Base-by-base conservation (phyloP, 2,113 vertebrate species). In the Pseudopipra pipra region DNA sequence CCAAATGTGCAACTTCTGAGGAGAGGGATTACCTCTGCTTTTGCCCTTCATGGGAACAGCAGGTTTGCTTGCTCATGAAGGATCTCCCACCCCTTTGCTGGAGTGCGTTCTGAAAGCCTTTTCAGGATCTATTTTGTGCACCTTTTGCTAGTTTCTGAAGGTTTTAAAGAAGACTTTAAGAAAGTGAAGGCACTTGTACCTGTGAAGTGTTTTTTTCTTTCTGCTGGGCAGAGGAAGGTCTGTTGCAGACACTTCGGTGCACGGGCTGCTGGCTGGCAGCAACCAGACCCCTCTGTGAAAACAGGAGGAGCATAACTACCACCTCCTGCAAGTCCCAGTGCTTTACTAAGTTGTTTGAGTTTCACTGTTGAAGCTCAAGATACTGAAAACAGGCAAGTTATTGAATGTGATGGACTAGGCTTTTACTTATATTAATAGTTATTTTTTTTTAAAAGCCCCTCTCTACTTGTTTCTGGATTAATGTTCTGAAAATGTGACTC, bases 181-280 rank as follows among this genome's bases (percentile, higher is more conserved):
- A 41, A 89, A 78, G 65, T 41, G 33, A 84, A 84, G 52, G 47
- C 39, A 19, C 27, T 71, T 16, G 33, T 25, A 74, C 27, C 46
- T 62, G n/a, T 15, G 24, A 75, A 92, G 31, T 5, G 21, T 4
- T 59, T 89, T 89, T 92, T 58, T 51, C 20, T 54, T 77, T 75
- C 59, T 90, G 21, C 8, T 55, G 51, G 20, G 10, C 46, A 43
- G 52, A 58, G 21, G 63, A 44, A 27, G 27, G 33, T 27, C 31
- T 85, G 17, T 35, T 35, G 44, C 24, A 14, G 67, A 25, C 22
- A 21, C 35, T 37, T 16, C 2, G 39, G 35, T 9, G 24, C 25
- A 23, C 65, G 55, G 12, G 28, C 5, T 4, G 54, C 5, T 0
- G 0, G 37, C 43, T 61, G 54, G 79, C 37, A 65, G 66, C 49